These are phyloP conservation scores for Amphiprion clarkii DNA, from an alignment of 2,797 vertebrate genomes.

Conservation along the genomic window DNA sequence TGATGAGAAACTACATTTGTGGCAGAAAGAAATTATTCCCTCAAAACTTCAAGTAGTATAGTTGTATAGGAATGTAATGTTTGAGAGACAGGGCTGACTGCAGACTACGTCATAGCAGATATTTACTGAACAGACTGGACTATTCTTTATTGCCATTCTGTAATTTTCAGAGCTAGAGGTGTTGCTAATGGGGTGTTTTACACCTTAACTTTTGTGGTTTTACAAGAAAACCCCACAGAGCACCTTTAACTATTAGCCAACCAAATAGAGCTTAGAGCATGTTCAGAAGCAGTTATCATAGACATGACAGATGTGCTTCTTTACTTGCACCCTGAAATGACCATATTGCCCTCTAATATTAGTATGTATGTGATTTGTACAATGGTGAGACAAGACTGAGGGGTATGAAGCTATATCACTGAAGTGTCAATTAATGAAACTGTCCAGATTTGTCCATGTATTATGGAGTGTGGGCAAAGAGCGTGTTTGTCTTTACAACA, in stretches of 20 bases:
- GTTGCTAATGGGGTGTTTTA: constrained; percentile 10
- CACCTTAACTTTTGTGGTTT: not conserved
- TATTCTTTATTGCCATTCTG: not conserved
- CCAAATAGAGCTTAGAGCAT: not conserved
- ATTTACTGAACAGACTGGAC: not conserved
- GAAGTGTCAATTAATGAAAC: not conserved
- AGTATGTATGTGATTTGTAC: not conserved
- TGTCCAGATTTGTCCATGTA: not conserved
- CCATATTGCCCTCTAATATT: not conserved
- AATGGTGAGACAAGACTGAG: not conserved
- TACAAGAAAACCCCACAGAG: constrained; percentile 11
- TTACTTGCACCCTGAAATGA: not conserved
- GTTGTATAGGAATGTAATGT: too few relatives aligned
- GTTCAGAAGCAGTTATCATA: not conserved
- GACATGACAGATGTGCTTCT: not conserved
- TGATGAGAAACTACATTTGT: too few relatives aligned
- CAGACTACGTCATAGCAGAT: too few relatives aligned
- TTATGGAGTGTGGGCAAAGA: constrained; percentile 12
- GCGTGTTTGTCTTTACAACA: not conserved
- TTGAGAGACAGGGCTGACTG: too few relatives aligned
- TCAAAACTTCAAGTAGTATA: too few relatives aligned
- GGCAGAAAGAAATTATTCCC: too few relatives aligned
- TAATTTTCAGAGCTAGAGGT: not conserved
- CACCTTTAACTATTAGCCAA: not conserved
- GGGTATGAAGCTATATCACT: not conserved